Base-by-base conservation (phyloP, 2,797 vertebrate species). In the Danio aesculapii region DNA sequence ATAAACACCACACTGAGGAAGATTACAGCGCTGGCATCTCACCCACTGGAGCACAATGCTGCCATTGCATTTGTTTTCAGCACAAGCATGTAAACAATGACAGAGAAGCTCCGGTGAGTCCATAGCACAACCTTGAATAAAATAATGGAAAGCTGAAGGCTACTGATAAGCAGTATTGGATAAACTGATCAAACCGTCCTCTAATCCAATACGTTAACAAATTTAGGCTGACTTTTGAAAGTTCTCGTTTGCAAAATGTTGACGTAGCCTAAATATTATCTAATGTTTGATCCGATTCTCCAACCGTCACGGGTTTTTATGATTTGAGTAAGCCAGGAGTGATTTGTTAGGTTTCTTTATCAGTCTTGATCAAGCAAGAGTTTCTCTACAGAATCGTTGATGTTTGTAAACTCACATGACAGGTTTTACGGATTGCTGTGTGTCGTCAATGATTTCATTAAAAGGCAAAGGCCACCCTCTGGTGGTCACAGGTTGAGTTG, bases 61-160 rank as follows among this genome's bases (percentile, higher is more conserved):
- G 64, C 53, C 70, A 86, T 64, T 86, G 63, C 75, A 57, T 68
- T 72, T 81, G 79, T 80, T 84, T 81, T 64, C 50, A 76, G 46
- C 75, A 30, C 64, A 66, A 76, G 55, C 57, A 55, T 55, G 76
- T 77, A 79, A 86, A 83, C 58, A 84, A 71, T 71, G 57, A 59
- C 67, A 66, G 73, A 52, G 61, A n/a, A 83, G 39, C 21, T 76
- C 17, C 30, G 17, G 66, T 72, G n/a, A n/a, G n/a, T n/a, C n/a
- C 71, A 81, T 17, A 44, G 63, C 43, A 63, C 55, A 81, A 78
- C 5, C 39, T 6, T 0, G 64, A 83, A 46, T 66, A 57, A 81
- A 53, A 72, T 62, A 63, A 79, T 69, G 43, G 44, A 17, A 64
- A 75, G 49, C 69, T 14, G 17, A 75, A 81, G 78, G 59, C 43